Evolutionary conservation across 2,113 vertebrate genomes (phyloP), one percentile per base, ranked within the genome.

Genomic region (Sorex fumeus): DNA sequence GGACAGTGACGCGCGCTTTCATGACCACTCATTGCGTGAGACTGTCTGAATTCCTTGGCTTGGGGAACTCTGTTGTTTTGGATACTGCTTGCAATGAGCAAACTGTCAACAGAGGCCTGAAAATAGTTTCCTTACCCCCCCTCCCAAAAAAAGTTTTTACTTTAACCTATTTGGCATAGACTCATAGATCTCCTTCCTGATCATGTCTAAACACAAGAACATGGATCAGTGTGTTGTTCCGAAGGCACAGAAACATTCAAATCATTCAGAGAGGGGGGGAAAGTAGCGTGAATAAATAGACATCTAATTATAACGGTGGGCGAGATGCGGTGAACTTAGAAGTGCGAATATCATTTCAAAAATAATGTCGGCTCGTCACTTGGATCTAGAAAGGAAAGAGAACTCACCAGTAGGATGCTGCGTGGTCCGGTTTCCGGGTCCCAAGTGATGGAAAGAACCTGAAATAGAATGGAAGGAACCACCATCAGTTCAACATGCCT

Each of bases 401-500:
- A 90, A 94, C 96, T 96, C 76, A 96, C 96, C 92, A 66, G 87
- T 27, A 62, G 84, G 88, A 82, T 40, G 72, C 34, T n/a, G 76
- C 67, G 83, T 69, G 76, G 88, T 77, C 85, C 82, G 0, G 80
- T 78, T 82, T 88, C 75, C 79, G 71, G 88, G 75, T 86, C 93
- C 82, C 34, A 74, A 90, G 78, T 40, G 43, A 36, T 28, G 12
- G 47, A 50, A 72, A 50, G 76, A 94, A 92, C 94, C 95, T 97
- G 94, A 88, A 96, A 97, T 21, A 84, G 88, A 95, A 88, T 91
- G 34, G 84, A 92, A 90, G 19, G 50, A 94, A 93, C 76, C 87
- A 77, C 85, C 2, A 2, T 94, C 32, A 96, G 91, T 90, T 69
- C 92, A 60, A 40, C 83, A 30, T 25, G 16, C 19, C 80, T 71